Base-by-base conservation (phyloP, 2,113 vertebrate species). In the Cygnus atratus region DNA sequence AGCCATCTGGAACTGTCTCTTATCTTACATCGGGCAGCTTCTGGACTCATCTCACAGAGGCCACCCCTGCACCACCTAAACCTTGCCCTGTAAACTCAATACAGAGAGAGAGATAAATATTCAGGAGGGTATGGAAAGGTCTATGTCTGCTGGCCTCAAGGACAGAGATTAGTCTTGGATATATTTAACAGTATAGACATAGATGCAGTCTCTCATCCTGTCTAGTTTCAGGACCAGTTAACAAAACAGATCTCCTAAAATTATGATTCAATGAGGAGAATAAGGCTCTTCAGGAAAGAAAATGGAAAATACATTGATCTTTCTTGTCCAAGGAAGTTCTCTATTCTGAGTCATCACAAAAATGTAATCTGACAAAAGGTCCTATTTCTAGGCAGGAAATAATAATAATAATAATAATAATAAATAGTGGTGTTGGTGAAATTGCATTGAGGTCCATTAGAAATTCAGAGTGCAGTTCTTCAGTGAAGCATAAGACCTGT, bases 91-190 rank as follows among this genome's bases (percentile, higher is more conserved):
- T 62, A 39, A 62, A 25, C 35, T 25, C 61, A 39, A 5, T 63
- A 63, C 37, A n/a, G n/a, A 70, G 16, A 4, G 18, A 76, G 6
- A 39, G 7, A 26, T 12, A 75, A 4, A 11, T 50, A 63, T 33
- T 13, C 41, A 79, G 26, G 5, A 43, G 24, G 46, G 18, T 59
- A 46, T 19, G 17, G 43, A 46, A 57, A 77, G 10, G 61, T n/a
- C 33, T 7, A 3, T 46, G 41, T 3, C 48, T 63, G 5, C n/a
- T 88, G 39, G 6, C 8, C 4, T 87, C 1, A 0, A 43, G 44
- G 22, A 26, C 22, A 79, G 20, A 80, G 9, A 65, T 37, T 3
- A 33, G 13, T 70, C 35, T 44, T 13, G 4, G 7, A 15, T 43
- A 4, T 62, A 43, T 58, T 57, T 61, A 90, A 54, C 2, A 2